A percentile compares a stretch with the other conserved stretches of the same genome.
phyloP scores from a whole-genome alignment of 2,797 vertebrate species.

The Gymnoscopelus braueri region DNA sequence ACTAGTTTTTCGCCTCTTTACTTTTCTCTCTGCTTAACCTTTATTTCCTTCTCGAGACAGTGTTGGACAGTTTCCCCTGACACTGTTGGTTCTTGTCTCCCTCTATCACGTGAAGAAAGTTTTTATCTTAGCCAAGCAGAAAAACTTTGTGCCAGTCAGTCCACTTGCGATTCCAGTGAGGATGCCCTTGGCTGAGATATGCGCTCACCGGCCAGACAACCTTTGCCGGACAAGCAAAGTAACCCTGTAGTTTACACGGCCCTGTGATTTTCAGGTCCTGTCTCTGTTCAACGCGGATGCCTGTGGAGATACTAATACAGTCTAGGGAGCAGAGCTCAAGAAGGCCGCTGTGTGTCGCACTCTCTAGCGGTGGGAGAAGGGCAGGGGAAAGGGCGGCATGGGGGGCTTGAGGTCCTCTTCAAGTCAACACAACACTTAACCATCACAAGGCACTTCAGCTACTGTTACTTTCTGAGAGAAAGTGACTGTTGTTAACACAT shows the following conservation, averaged over 20 bases:
- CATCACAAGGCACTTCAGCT: slow-evolving; percentile 26
- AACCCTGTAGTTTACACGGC: slow-evolving; percentile 42
- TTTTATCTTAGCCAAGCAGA: slow-evolving; percentile 32
- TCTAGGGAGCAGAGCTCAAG: slow-evolving; percentile 49
- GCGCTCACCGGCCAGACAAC: slow-evolving; percentile 51
- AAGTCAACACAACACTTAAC: slow-evolving; percentile 61
- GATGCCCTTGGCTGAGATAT: slow-evolving; percentile 46
- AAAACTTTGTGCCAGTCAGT: slow-evolving; percentile 2
- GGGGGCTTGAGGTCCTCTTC: slow-evolving; percentile 44
- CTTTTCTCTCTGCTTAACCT: slow-evolving; percentile 17
- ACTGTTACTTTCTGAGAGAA: too few relatives aligned
- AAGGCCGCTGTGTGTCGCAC: too few relatives aligned
- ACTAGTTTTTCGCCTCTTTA: not conserved
- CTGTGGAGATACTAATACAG: slow-evolving; percentile 69
- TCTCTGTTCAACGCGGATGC: slow-evolving; percentile 57
- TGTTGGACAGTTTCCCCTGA: slow-evolving; percentile 1
- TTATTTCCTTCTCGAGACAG: slow-evolving; percentile 8
- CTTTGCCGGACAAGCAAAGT: slow-evolving; percentile 65
- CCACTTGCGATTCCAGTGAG: slow-evolving; percentile 64
- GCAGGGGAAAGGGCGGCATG: too few relatives aligned
- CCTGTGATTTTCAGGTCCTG: slow-evolving; percentile 69
- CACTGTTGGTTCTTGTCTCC: not conserved
- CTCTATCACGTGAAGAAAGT: slow-evolving; percentile 26
- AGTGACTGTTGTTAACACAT: too few relatives aligned
- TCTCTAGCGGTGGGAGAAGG: too few relatives aligned